phyloP scores from a whole-genome alignment of 2,888 invertebrate species.

The Trachelus iudaicus region DNA sequence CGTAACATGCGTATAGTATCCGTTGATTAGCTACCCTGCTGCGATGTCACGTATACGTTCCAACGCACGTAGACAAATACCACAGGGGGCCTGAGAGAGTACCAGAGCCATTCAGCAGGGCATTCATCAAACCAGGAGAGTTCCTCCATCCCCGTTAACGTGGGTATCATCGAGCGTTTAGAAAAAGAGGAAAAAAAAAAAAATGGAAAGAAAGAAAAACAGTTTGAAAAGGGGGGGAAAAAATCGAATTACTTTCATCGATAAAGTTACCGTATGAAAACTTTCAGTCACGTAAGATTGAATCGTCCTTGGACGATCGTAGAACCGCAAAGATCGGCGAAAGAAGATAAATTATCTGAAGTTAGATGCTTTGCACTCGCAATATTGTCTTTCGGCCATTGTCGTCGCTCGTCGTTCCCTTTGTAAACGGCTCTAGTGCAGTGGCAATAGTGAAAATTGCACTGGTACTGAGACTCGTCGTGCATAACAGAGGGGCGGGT shows the following conservation, averaged over 20 bases:
- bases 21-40: neutral
- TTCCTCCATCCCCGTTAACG: neutral
- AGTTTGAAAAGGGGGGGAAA: too few species aligned
- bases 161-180: neutral
- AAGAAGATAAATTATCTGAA: neutral
- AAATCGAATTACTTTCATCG: neutral
- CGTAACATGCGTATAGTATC: neutral
- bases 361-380: neutral
- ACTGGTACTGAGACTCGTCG: neutral
- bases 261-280: too few species aligned
- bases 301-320: too few species aligned
- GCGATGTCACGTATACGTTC: neutral
- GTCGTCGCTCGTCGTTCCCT: neutral
- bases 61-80: slow-evolving; percentile 1
- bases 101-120: neutral
- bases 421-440: neutral
- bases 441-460: neutral
- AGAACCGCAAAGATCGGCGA: too few species aligned
- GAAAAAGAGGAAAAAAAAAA: too few species aligned
- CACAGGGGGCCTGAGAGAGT: neutral
- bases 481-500: neutral
- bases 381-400: neutral
- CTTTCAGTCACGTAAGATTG: too few species aligned
- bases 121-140: neutral
- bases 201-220: neutral